These are phyloP conservation scores for Hylomyscus alleni DNA, from an alignment of 2,797 vertebrate genomes.

Conservation along the genomic window DNA sequence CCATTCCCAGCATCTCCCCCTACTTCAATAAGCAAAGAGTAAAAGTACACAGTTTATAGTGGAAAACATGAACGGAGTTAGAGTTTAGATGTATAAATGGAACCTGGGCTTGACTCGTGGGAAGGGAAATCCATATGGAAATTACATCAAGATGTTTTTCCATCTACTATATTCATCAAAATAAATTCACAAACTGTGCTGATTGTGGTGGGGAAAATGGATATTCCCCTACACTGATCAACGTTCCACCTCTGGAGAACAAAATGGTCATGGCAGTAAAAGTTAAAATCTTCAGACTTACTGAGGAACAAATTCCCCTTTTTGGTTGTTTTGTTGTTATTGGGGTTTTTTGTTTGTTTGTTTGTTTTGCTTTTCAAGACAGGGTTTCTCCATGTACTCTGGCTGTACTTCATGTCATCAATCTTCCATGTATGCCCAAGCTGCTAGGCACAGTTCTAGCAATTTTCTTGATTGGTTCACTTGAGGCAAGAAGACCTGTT, in stretches of 20 bases:
- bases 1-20: background rate
- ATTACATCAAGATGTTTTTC: background rate
- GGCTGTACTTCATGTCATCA: background rate
- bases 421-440: background rate
- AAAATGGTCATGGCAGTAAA: background rate
- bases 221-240: background rate
- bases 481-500: background rate
- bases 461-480: background rate
- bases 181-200: background rate
- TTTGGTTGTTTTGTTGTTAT: background rate
- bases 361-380: background rate
- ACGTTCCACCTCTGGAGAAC: background rate
- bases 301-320: background rate
- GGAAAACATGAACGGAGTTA: conserved; percentile 18
- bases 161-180: background rate
- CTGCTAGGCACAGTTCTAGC: background rate
- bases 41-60: background rate
- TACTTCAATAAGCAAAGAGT: conserved; percentile 1
- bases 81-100: background rate
- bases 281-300: conserved; percentile 31
- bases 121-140: background rate
- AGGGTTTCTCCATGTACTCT: background rate
- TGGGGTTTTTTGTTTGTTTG: background rate
- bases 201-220: background rate
- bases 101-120: background rate